Evolutionary conservation across 2,888 invertebrate genomes (phyloP).

Genomic region (Noctua janthe): DNA sequence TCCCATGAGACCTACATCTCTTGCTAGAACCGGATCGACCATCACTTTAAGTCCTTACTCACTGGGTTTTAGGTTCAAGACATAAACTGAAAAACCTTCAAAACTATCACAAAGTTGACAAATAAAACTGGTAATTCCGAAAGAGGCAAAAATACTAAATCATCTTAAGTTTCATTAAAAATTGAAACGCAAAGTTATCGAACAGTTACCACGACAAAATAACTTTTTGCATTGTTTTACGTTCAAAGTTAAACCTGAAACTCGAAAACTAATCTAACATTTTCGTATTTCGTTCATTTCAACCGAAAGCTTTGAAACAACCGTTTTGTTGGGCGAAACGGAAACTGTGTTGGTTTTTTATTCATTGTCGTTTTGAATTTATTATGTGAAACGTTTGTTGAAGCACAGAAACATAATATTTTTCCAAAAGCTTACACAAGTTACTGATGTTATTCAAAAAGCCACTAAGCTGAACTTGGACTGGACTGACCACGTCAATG

Average conservation of each 20-base stretch:
- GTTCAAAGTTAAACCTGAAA: conserved; percentile 40
- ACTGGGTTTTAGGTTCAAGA: conserved; percentile 34
- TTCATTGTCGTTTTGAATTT: conserved; percentile 8
- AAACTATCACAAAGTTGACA: background rate
- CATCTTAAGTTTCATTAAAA: conserved; percentile 6
- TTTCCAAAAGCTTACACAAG: background rate
- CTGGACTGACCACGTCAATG: too few species aligned
- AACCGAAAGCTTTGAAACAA: conserved; percentile 33
- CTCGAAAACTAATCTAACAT: conserved; percentile 46
- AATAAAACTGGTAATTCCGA: background rate
- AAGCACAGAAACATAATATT: background rate
- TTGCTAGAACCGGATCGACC: conserved; percentile 58
- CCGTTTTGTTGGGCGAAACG: conserved; percentile 13
- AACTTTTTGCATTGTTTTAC: conserved; percentile 31
- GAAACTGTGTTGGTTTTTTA: conserved; percentile 13
- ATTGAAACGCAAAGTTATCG: conserved; percentile 15
- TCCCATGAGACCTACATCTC: conserved; percentile 59
- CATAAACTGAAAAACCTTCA: conserved; percentile 24
- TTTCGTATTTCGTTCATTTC: conserved; percentile 36
- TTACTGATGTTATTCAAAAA: too few species aligned
- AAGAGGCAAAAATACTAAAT: background rate
- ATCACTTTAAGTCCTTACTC: conserved; percentile 56
- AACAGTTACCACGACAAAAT: conserved; percentile 25
- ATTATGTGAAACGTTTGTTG: background rate
- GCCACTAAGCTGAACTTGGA: too few species aligned